A percentile compares a stretch with the other conserved stretches of the same genome.
phyloP scores from a whole-genome alignment of 2,888 invertebrate genomes.

The Tryphoninae sp. region DNA sequence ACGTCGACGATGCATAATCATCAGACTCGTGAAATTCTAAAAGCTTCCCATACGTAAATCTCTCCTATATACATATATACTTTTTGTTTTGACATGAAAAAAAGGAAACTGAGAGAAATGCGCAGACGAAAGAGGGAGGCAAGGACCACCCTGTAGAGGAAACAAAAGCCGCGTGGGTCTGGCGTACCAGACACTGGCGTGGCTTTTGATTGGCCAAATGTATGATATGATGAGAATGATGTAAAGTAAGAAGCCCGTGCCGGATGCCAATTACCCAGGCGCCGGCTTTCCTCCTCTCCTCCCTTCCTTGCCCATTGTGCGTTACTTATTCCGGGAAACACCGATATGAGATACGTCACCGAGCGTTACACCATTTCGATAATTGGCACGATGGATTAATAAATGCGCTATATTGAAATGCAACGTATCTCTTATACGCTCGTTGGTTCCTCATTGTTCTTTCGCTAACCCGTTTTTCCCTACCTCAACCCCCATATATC shows the following conservation, averaged over 20 bases:
- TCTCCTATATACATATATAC: neutral
- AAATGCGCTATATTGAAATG: conserved; percentile 69
- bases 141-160: conserved; percentile 6
- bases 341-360: conserved; percentile 22
- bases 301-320: neutral
- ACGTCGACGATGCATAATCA: conserved; percentile 32
- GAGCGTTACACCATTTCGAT: conserved; percentile 71
- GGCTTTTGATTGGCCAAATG: conserved; percentile 57
- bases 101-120: conserved; percentile 24
- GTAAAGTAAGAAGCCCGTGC: conserved; percentile 57
- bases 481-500: no score
- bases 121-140: conserved; percentile 21
- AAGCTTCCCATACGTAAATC: neutral
- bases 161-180: conserved; percentile 30
- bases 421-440: conserved; percentile 33
- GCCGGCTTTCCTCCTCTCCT: conserved; percentile 55
- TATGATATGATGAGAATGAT: conserved; percentile 23
- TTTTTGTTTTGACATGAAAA: neutral
- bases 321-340: conserved; percentile 26
- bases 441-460: conserved; percentile 50
- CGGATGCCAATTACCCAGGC: conserved; percentile 72
- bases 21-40: conserved; percentile 12
- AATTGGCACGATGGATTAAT: conserved; percentile 76
- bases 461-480: neutral
- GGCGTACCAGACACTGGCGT: conserved; percentile 41